Evolutionary conservation across 2,113 vertebrate species (phyloP).

Genomic region (Octodon degus): DNA sequence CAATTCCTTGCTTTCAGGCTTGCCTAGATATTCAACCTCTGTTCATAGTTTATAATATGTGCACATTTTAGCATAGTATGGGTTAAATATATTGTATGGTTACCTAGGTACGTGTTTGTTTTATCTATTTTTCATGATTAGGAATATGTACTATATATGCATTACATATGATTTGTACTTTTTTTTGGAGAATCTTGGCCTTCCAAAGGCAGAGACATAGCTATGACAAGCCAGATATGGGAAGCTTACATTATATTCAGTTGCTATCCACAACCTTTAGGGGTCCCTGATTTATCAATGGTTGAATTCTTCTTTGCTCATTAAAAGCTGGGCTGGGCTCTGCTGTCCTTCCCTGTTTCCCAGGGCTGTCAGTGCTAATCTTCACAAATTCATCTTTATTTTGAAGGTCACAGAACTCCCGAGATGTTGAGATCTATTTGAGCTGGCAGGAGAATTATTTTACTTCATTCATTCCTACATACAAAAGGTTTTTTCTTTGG

Average conservation of each 20-base stretch:
- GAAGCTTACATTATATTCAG: slow-evolving; percentile 35
- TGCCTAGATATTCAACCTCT: slow-evolving; percentile 16
- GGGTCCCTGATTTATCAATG: slow-evolving; percentile 59
- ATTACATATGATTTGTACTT: slow-evolving; percentile 37
- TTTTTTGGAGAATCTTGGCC: slow-evolving; percentile 20
- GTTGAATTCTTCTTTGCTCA: slow-evolving; percentile 70
- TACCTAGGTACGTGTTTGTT: background rate
- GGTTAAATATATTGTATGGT: slow-evolving; percentile 32
- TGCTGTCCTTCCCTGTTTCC: slow-evolving; percentile 66
- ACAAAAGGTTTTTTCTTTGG: slow-evolving; percentile 81
- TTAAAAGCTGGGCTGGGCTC: slow-evolving; percentile 52
- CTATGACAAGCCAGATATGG: slow-evolving; percentile 7
- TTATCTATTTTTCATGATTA: slow-evolving; percentile 21
- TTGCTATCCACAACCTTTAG: slow-evolving; percentile 51
- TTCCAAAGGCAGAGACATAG: background rate
- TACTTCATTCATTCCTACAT: slow-evolving; percentile 74
- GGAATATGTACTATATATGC: background rate
- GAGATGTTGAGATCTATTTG: slow-evolving; percentile 74
- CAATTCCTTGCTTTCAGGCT: slow-evolving; percentile 42
- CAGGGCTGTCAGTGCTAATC: slow-evolving; percentile 72
- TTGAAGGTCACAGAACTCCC: slow-evolving; percentile 70
- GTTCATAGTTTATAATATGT: background rate
- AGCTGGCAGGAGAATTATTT: slow-evolving; percentile 78
- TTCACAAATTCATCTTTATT: slow-evolving; percentile 80
- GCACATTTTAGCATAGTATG: slow-evolving; percentile 8